Percentiles rank a stretch among this genome's conserved stretches.
Conservation (phyloP, 2,797 vertebrate species). For the Sebastes umbrosus region DNA sequence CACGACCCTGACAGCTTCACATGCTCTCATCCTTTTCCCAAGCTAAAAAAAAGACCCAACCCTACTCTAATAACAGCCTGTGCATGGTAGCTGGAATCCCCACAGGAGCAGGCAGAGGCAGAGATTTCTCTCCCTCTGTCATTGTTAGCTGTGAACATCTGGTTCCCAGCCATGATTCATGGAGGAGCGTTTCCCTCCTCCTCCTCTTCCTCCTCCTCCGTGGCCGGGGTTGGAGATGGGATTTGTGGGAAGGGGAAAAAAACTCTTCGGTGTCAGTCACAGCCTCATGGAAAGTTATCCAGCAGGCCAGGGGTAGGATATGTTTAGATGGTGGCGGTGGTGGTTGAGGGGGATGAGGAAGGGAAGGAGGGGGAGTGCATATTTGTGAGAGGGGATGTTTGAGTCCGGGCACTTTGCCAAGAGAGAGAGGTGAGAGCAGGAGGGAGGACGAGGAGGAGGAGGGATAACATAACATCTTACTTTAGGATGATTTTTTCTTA, state of each 20-base stretch:
- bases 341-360: neutral
- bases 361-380: conserved; percentile 67
- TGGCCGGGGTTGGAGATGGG: conserved; percentile 20
- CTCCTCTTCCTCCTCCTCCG: neutral
- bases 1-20: neutral
- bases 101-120: conserved; percentile 20
- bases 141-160: conserved; percentile 84
- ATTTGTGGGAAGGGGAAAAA: conserved; percentile 74
- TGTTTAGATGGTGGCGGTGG: conserved; percentile 77
- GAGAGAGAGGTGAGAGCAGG: conserved; percentile 26
- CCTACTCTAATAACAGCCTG: conserved; percentile 56
- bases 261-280: conserved; percentile 83
- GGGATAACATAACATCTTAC: conserved; percentile 1
- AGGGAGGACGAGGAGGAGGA: neutral
- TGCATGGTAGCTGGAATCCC: conserved; percentile 76
- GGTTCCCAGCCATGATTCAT: conserved; percentile 87
- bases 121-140: conserved; percentile 33
- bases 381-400: conserved; percentile 76
- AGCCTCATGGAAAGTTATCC: conserved; percentile 87
- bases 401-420: conserved; percentile 82
- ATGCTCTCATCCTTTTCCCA: conserved; percentile 32
- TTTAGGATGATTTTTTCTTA: neutral
- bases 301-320: conserved; percentile 85
- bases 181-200: conserved; percentile 63
- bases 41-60: conserved; percentile 1